Evolutionary conservation across 2,113 vertebrate genomes (phyloP), one percentile per base, ranked within the genome.

Genomic region (Odontesthes bonariensis): DNA sequence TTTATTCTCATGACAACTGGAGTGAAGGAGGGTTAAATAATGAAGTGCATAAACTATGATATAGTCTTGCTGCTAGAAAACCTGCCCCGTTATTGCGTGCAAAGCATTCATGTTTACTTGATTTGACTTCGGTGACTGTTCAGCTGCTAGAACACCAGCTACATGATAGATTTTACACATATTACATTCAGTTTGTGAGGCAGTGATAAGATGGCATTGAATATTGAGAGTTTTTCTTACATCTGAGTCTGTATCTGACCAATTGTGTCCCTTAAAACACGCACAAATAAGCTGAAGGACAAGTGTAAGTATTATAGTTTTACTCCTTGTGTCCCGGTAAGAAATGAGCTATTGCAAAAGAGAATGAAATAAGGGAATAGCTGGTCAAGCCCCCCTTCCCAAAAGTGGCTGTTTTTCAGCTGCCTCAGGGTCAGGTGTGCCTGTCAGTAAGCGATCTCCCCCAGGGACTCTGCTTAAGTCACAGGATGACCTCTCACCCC

Each of bases 11-110:
- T 31, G 47, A 75, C 14, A 47, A 57, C 55, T 79, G 69, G 62
- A 78, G 70, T 55, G 68, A 90, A 86, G 79, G 84, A 77, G 69
- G 38, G 22, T 69, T 89, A 71, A 88, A 90, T 91, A 89, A 90
- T 79, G 72, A 83, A 69, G 82, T 60, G 61, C 59, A 59, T 49
- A 49, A 53, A 19, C 69, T 55, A 52, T 69, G 80, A 83, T 82
- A 68, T 61, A 55, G 69, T 35, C 38, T 44, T 60, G 74, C 64
- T 53, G 55, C 68, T n/a, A 53, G 57, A 56, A 60, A 68, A 61
- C 44, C 63, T 35, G 42, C 27, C 56, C 65, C 17, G 53, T 23
- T 58, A 55, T 60, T 31, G 72, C 82, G 85, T 54, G 70, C 67
- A 31, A 67, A 77, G 57, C 38, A 35, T 38, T 79, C 49, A 79